Percentiles rank a stretch among this genome's conserved stretches.
These are phyloP conservation scores for Tortrix viridana DNA, from an alignment of 2,888 invertebrate species.

Conservation along the genomic window DNA sequence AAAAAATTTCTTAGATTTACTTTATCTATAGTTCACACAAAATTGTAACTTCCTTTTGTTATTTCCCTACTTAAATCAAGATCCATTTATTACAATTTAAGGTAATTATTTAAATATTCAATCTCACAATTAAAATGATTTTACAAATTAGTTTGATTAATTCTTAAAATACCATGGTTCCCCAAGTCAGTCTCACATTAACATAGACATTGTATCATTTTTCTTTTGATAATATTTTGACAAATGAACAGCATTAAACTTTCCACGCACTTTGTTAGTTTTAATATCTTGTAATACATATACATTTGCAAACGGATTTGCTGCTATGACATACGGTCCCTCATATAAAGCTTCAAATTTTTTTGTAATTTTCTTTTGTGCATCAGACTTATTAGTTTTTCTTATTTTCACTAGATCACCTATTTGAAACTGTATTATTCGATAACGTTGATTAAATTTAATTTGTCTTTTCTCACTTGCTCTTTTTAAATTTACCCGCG, in stretches of 20 bases:
- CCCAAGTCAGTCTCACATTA: no score
- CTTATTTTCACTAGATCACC: slow-evolving; percentile 20
- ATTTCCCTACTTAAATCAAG: no score
- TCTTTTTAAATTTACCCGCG: slow-evolving; percentile 1
- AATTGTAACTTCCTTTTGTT: no score
- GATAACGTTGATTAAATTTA: slow-evolving; percentile 12
- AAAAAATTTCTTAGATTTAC: no score
- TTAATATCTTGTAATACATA: slow-evolving; percentile 7
- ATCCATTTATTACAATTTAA: no score
- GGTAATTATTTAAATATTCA: no score
- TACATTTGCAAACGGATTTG: slow-evolving; percentile 8
- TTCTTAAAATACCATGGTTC: no score
- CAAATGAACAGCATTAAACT: slow-evolving; percentile 21
- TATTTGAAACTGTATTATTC: slow-evolving; percentile 6
- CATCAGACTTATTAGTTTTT: slow-evolving; percentile 12
- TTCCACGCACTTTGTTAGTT: slow-evolving; percentile 4
- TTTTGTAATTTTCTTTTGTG: slow-evolving; percentile 17
- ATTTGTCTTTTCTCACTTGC: not conserved
- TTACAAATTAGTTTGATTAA: no score
- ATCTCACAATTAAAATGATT: no score
- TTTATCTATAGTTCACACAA: no score
- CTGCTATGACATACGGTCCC: slow-evolving; percentile 14
- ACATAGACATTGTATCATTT: no score
- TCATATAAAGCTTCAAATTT: slow-evolving; percentile 21
- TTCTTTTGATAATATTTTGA: slow-evolving; percentile 1